phyloP scores from a whole-genome alignment of 2,113 vertebrate genomes.

The Corynorhinus townsendii region DNA sequence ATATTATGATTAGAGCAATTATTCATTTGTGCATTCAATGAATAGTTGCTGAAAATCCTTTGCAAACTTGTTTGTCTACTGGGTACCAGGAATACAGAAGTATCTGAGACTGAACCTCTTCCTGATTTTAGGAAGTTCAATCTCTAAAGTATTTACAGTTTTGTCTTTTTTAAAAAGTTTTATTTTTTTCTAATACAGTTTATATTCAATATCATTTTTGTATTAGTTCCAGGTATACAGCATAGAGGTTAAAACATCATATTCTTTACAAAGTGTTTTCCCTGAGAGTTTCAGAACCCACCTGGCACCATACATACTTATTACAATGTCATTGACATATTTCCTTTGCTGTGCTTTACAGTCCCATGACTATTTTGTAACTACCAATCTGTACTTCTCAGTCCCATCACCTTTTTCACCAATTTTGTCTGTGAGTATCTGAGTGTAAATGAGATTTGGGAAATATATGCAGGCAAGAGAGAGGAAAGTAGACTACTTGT shows the following conservation, averaged over 20 bases:
- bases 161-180: neutral
- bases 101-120: neutral
- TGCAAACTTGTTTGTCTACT: neutral
- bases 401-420: neutral
- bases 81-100: accelerated
- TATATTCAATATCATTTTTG: neutral
- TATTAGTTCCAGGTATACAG: neutral
- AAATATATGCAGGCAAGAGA: accelerated
- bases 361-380: neutral
- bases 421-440: neutral
- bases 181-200: neutral
- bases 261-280: neutral
- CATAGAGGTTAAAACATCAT: neutral
- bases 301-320: neutral
- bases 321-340: neutral
- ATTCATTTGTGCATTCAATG: neutral
- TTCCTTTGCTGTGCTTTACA: neutral
- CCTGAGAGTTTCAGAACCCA: neutral
- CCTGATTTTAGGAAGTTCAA: neutral
- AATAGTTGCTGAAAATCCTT: neutral
- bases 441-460: neutral
- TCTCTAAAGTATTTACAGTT: neutral
- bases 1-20: neutral
- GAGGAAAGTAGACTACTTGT: neutral
- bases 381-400: neutral